Conservation (phyloP, 2,888 invertebrate species). For the Thyatira batis region DNA sequence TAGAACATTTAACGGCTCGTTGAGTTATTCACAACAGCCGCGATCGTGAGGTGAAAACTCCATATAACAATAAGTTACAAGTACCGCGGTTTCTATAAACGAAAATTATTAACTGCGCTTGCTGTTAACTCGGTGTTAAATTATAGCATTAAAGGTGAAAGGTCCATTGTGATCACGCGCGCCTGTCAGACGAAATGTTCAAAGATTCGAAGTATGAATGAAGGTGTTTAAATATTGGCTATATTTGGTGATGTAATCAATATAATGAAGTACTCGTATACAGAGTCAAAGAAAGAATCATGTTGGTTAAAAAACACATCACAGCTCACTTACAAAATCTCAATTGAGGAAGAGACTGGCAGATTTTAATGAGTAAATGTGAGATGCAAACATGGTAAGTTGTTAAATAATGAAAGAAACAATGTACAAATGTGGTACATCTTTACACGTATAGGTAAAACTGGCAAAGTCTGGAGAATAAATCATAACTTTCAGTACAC, state of each 20-base stretch:
- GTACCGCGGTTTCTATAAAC: not conserved
- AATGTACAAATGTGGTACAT: too few species aligned
- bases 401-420: too few species aligned
- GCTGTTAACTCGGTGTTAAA: conserved; percentile 25
- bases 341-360: too few species aligned
- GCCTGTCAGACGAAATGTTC: not conserved
- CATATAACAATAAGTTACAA: conserved; percentile 1
- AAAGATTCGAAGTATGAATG: not conserved
- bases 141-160: conserved; percentile 4
- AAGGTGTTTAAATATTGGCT: not conserved
- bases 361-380: too few species aligned
- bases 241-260: not conserved
- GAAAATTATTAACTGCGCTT: conserved; percentile 16
- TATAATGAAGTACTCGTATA: too few species aligned
- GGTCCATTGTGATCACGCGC: not conserved
- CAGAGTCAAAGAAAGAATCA: too few species aligned
- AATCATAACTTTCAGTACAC: conserved; percentile 23
- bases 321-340: too few species aligned
- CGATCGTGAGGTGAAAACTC: conserved; percentile 30
- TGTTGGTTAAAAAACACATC: too few species aligned
- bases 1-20: conserved; percentile 52
- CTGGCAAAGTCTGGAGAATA: conserved; percentile 9
- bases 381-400: too few species aligned
- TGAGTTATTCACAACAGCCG: conserved; percentile 23
- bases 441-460: conserved; percentile 20